Conservation (phyloP, 2,113 vertebrate species). For the Barnardius zonarius region DNA sequence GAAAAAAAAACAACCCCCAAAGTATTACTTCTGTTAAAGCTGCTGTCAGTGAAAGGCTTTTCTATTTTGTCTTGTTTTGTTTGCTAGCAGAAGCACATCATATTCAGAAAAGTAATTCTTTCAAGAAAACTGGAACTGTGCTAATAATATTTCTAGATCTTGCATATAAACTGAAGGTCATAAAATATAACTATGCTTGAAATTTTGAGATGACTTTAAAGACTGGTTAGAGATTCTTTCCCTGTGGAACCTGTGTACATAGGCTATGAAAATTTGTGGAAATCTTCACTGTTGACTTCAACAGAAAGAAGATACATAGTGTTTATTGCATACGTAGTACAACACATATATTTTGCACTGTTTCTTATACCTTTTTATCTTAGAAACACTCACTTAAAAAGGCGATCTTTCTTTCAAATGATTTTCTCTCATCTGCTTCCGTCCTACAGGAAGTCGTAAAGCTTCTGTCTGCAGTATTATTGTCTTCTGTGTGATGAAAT, state of each 20-base stretch:
- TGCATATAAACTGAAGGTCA: background rate
- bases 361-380: background rate
- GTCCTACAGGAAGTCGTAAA: background rate
- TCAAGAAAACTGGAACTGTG: background rate
- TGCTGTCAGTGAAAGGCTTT: background rate
- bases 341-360: background rate
- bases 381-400: background rate
- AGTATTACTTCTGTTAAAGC: background rate
- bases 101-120: background rate
- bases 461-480: background rate
- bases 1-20: background rate
- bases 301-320: background rate
- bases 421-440: background rate
- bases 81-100: background rate
- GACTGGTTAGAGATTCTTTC: background rate
- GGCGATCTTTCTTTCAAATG: background rate
- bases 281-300: background rate
- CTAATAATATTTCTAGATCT: background rate
- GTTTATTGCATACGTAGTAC: background rate
- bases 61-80: background rate
- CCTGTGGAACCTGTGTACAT: background rate
- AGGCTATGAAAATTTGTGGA: fast-evolving
- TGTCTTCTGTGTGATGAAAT: background rate
- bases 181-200: background rate
- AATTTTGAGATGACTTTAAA: background rate